Evolutionary conservation across 2,888 invertebrate genomes (phyloP).

Genomic region (Phengaris alcon): DNA sequence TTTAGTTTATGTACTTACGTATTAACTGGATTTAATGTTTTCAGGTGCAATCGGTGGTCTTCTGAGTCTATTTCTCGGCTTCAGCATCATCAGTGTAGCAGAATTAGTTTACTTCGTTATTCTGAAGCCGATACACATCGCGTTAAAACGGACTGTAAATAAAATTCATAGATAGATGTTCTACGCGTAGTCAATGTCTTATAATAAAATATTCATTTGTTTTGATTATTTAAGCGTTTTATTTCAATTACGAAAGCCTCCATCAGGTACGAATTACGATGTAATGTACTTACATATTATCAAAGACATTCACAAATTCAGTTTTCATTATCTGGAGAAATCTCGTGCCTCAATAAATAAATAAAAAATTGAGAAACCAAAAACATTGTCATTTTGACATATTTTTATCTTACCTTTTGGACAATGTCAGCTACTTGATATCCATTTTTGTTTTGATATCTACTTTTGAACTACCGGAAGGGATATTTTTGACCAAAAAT

Average conservation of each 20-base stretch:
- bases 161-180: slow-evolving; percentile 1
- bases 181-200: background rate
- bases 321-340: too few species aligned
- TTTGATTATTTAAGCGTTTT: background rate
- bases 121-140: slow-evolving; percentile 51
- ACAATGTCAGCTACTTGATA: too few species aligned
- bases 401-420: too few species aligned
- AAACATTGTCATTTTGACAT: too few species aligned
- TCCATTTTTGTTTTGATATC: slow-evolving; percentile 20
- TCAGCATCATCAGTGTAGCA: slow-evolving; percentile 72
- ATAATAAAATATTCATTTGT: background rate
- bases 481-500: slow-evolving; percentile 44
- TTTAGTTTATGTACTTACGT: background rate
- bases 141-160: slow-evolving; percentile 26
- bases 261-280: too few species aligned
- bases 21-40: slow-evolving; percentile 30
- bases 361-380: too few species aligned
- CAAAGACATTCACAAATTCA: too few species aligned
- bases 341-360: too few species aligned
- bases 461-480: background rate
- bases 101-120: slow-evolving; percentile 68
- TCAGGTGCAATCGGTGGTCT: slow-evolving; percentile 72
- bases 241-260: background rate
- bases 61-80: slow-evolving; percentile 71
- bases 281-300: too few species aligned